Conservation (phyloP, 2,888 invertebrate species). For the Tenthredo livida region DNA sequence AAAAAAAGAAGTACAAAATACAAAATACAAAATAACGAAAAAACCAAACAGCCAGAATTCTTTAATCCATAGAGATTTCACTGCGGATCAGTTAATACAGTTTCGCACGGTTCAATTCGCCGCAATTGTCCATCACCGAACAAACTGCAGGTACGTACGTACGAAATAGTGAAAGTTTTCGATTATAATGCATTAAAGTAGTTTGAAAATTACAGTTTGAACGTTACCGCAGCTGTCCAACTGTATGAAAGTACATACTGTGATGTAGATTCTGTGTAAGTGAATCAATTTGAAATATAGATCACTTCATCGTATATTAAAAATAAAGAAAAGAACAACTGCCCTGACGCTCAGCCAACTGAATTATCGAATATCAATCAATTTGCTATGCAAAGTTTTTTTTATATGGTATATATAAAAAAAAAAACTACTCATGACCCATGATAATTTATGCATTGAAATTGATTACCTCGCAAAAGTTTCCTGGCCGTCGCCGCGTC, state of each 20-base stretch:
- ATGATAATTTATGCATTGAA: neutral
- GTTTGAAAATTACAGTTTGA: neutral
- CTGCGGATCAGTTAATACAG: neutral
- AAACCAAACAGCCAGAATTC: neutral
- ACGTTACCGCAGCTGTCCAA: neutral
- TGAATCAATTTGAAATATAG: neutral
- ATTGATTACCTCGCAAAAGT: neutral
- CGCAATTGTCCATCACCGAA: neutral
- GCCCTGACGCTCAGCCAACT: neutral
- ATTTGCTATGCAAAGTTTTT: neutral
- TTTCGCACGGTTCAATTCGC: neutral
- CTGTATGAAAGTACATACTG: neutral
- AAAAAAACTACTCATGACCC: neutral
- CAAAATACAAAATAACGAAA: neutral
- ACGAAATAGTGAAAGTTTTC: neutral
- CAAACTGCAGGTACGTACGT: neutral
- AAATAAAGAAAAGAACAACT: neutral
- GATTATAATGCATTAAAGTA: neutral
- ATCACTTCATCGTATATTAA: neutral
- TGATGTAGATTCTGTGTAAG: neutral
- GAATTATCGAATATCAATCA: constrained; percentile 1
- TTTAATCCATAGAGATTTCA: constrained; percentile 5
- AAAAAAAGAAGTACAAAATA: neutral
- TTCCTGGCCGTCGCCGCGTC: neutral
- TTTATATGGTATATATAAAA: neutral